Evolutionary conservation across 2,888 invertebrate genomes (phyloP).

Genomic region (Troides oblongomaculatus): DNA sequence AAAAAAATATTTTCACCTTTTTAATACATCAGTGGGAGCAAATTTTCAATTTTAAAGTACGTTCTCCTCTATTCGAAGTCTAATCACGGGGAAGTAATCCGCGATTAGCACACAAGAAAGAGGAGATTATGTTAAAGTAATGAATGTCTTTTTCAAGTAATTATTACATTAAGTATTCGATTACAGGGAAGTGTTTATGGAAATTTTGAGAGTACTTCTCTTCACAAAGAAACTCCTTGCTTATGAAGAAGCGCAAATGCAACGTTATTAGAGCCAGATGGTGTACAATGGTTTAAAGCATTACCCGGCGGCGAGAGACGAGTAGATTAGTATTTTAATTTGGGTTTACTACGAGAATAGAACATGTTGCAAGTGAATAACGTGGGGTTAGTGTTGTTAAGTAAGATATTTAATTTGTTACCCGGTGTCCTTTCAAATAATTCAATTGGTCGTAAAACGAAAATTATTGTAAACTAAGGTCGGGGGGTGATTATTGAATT

Average conservation of each 20-base stretch:
- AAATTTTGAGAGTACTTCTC: not conserved
- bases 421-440: not conserved
- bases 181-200: not conserved
- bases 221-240: not conserved
- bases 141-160: not conserved
- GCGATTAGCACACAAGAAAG: too few relatives aligned
- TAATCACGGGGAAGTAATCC: too few relatives aligned
- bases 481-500: not conserved
- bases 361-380: not conserved
- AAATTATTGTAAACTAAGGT: not conserved
- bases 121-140: too few relatives aligned
- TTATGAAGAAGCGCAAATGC: conserved; percentile 1
- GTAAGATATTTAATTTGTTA: not conserved
- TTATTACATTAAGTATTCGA: not conserved
- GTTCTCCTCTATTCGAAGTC: too few relatives aligned
- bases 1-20: too few relatives aligned
- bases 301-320: not conserved
- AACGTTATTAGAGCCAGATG: not conserved
- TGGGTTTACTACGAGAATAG: not conserved
- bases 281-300: not conserved
- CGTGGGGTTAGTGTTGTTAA: not conserved
- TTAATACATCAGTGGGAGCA: too few relatives aligned
- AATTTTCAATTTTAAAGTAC: too few relatives aligned
- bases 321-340: not conserved
- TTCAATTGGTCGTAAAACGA: not conserved